Evolutionary conservation across 35 echinoderm and acorn worm species (phyloP).

Genomic region (Amphiura filiformis): DNA sequence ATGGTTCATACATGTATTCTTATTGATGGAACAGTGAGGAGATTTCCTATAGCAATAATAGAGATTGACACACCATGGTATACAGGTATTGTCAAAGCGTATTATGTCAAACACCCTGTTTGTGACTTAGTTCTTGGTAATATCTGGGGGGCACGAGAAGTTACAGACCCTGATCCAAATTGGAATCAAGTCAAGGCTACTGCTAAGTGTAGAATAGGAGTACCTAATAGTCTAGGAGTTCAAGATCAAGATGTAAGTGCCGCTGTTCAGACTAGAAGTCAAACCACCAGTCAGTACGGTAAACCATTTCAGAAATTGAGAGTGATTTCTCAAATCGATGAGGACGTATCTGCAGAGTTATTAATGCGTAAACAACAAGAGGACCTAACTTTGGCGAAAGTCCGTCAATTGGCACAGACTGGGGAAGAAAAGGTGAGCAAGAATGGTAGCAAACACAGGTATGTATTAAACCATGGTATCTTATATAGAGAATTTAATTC

Average conservation of each 20-base stretch:
- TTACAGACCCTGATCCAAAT: not conserved
- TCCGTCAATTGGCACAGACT: not conserved
- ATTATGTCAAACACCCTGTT: constrained; percentile 19
- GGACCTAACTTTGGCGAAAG: not conserved
- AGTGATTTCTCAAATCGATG: not conserved
- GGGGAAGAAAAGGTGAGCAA: not conserved
- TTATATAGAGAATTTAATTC: constrained; percentile 9
- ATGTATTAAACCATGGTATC: not conserved
- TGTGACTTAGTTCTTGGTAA: constrained; percentile 51
- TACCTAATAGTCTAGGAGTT: not conserved
- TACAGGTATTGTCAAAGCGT: constrained; percentile 34
- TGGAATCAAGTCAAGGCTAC: constrained; percentile 4
- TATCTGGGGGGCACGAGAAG: not conserved
- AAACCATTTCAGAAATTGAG: constrained; percentile 19
- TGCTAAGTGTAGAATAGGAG: not conserved
- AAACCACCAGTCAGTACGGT: not conserved
- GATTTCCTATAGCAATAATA: not conserved
- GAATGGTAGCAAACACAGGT: not conserved
- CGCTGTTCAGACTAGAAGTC: constrained; percentile 33
- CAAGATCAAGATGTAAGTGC: not conserved
- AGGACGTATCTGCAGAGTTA: not conserved
- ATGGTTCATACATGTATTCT: constrained; percentile 28
- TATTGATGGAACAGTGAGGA: constrained; percentile 32
- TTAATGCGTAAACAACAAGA: not conserved
- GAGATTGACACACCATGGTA: constrained; percentile 16